Percentiles rank a stretch among this genome's conserved stretches.
These are phyloP conservation scores for Phalacrocorax carbo DNA, from an alignment of 2,113 vertebrate genomes.

Conservation along the genomic window DNA sequence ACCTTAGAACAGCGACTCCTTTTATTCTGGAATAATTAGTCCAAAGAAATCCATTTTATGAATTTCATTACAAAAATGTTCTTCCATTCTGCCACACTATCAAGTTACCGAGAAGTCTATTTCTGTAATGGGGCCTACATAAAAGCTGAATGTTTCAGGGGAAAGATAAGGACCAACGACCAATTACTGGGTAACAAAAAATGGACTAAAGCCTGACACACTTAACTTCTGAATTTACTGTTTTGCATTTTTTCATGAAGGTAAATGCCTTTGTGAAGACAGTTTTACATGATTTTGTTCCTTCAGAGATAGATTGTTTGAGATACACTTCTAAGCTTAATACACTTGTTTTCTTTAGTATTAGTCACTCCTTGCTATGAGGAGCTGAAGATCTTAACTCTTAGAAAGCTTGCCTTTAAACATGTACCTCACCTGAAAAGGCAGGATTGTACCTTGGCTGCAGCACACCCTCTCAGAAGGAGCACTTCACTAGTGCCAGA, in stretches of 20 bases:
- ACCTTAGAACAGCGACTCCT: background rate
- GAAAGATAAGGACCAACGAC: background rate
- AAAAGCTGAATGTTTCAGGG: background rate
- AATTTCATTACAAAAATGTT: background rate
- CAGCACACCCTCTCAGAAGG: background rate
- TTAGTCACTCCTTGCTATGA: background rate
- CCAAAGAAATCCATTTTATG: background rate
- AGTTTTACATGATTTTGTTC: background rate
- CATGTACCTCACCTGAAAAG: background rate
- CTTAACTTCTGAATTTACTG: background rate
- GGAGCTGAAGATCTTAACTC: background rate
- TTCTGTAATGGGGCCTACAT: background rate
- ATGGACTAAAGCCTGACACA: background rate
- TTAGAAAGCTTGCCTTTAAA: background rate
- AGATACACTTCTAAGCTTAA: background rate
- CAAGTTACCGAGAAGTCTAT: background rate
- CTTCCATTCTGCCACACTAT: background rate
- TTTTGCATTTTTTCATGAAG: background rate
- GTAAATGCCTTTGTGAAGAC: background rate
- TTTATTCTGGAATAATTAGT: background rate
- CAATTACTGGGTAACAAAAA: background rate
- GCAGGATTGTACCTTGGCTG: background rate
- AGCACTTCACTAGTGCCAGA: rapidly evolving
- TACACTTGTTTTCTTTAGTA: background rate
- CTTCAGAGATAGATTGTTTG: background rate